A percentile compares a stretch with the other conserved stretches of the same genome.
These are phyloP conservation scores for Cyprinodon diabolis DNA, from an alignment of 2,797 vertebrate genomes.

Conservation along the genomic window DNA sequence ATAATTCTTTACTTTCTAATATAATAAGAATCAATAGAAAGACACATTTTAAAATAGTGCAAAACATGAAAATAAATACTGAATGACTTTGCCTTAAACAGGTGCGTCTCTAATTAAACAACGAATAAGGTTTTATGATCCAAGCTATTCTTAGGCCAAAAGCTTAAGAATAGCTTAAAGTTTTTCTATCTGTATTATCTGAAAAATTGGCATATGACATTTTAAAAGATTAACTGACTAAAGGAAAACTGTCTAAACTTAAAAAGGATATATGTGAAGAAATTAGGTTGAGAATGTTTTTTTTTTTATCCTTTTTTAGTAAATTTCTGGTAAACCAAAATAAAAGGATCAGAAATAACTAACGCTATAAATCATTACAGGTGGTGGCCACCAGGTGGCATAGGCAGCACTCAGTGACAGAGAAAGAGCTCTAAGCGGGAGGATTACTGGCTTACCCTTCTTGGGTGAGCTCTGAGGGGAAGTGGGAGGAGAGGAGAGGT, in stretches of 20 bases:
- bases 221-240: conserved; percentile 6
- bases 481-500: conserved; percentile 93
- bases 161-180: too few relatives aligned
- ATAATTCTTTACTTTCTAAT: too few relatives aligned
- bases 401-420: conserved; percentile 6
- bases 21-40: too few relatives aligned
- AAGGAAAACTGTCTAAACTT: background rate
- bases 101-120: background rate
- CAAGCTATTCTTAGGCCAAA: background rate
- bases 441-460: conserved; percentile 87
- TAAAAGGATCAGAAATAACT: background rate
- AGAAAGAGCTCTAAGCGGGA: conserved; percentile 7
- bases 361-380: background rate
- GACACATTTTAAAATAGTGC: too few relatives aligned
- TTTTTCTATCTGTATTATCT: too few relatives aligned
- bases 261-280: background rate
- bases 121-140: background rate
- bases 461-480: conserved; percentile 98
- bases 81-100: too few relatives aligned
- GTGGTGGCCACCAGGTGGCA: conserved; percentile 58
- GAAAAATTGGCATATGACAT: background rate
- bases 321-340: background rate
- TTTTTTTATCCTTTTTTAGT: background rate
- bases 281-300: background rate
- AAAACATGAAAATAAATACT: too few relatives aligned